These are phyloP conservation scores for Chascanopsetta lugubris DNA, from an alignment of 2,113 vertebrate genomes.

Conservation along the genomic window DNA sequence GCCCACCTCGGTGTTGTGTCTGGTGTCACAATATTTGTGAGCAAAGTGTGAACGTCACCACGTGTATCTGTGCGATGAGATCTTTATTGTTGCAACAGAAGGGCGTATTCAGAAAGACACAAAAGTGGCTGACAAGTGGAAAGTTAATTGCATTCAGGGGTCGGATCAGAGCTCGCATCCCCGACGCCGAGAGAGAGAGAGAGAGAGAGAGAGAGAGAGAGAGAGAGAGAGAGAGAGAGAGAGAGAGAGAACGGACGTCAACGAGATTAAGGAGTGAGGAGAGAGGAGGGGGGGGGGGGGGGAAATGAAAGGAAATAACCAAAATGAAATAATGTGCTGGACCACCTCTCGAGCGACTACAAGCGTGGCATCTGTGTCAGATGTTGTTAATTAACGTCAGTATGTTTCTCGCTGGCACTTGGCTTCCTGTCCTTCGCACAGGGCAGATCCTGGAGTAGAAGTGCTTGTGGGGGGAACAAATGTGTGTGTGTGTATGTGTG, in stretches of 20 bases:
- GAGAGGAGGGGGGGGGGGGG: constrained; percentile 47
- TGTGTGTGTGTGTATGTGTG: constrained; percentile 29
- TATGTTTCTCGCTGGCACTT: constrained; percentile 82
- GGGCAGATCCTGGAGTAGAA: constrained; percentile 73
- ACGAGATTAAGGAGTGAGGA: constrained; percentile 78
- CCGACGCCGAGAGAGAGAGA: constrained; percentile 69
- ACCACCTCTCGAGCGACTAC: constrained; percentile 83
- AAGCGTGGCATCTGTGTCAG: constrained; percentile 85
- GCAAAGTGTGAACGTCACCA: constrained; percentile 74
- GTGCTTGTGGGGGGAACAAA: constrained; percentile 65
- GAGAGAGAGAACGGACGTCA: constrained; percentile 77
- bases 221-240: constrained; percentile 78
- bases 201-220: constrained; percentile 40
- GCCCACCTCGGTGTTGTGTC: constrained; percentile 70
- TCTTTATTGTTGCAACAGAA: constrained; percentile 47
- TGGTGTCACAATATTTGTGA: constrained; percentile 82
- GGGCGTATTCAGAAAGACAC: constrained; percentile 73
- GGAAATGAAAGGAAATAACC: constrained; percentile 80
- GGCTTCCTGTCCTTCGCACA: constrained; percentile 78
- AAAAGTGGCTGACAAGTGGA: constrained; percentile 70
- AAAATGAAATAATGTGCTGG: constrained; percentile 84
- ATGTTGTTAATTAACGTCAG: constrained; percentile 88
- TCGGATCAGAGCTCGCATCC: constrained; percentile 58
- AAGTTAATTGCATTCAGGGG: constrained; percentile 77
- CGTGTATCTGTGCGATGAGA: constrained; percentile 43